phyloP scores from a whole-genome alignment of 2,888 invertebrate species.

The Sinopyrophorus schimmeli region DNA sequence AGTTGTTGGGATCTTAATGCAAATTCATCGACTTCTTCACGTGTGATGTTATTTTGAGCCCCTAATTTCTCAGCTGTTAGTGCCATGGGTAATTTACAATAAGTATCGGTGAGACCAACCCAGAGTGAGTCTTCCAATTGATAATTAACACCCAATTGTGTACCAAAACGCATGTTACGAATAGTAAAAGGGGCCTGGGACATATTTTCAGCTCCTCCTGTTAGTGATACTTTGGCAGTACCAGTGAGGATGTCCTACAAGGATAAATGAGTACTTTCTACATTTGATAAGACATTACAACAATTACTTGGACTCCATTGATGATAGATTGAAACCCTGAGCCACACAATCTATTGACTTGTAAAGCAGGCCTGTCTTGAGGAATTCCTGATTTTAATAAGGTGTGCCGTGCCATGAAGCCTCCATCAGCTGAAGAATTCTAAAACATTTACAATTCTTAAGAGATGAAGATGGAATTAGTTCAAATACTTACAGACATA shows the following conservation, averaged over 20 bases:
- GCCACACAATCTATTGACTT: constrained; percentile 93
- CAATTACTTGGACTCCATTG: constrained; percentile 80
- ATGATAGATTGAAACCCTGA: constrained; percentile 96
- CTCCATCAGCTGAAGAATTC: constrained; percentile 80
- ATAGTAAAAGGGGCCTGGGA: constrained; percentile 87
- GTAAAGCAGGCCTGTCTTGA: constrained; percentile 79
- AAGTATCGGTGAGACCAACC: constrained; percentile 84
- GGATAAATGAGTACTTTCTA: constrained; percentile 19
- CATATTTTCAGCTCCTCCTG: constrained; percentile 97
- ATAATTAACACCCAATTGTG: constrained; percentile 74
- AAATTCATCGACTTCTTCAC: constrained; percentile 84
- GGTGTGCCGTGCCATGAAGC: constrained; percentile 86
- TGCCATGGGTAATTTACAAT: constrained; percentile 93
- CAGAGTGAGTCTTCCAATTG: constrained; percentile 89
- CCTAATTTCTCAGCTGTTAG: constrained; percentile 94
- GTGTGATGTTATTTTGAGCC: constrained; percentile 77
- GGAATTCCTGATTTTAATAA: constrained; percentile 84
- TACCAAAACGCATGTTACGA: constrained; percentile 85
- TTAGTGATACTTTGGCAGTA: constrained; percentile 80
- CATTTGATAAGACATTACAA: neutral
- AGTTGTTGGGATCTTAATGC: constrained; percentile 81
- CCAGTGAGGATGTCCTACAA: constrained; percentile 83
- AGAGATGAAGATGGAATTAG: neutral
- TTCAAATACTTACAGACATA: constrained; percentile 70
- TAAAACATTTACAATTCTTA: constrained; percentile 49